Conservation (phyloP, 2,797 vertebrate species). For the Podargus strigoides region DNA sequence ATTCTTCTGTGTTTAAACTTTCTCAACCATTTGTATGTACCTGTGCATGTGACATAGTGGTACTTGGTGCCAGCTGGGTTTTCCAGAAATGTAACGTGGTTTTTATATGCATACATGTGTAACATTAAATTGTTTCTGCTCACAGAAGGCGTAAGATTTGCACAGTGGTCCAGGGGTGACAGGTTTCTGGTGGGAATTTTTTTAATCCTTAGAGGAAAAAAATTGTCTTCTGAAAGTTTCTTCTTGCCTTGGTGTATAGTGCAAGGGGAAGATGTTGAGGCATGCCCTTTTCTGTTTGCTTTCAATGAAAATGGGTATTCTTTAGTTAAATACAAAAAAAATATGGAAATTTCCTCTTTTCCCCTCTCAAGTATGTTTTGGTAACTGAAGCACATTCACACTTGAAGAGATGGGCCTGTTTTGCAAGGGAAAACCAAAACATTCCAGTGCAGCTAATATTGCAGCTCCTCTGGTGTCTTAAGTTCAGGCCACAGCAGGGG, state of each 20-base stretch:
- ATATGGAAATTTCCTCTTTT: not conserved
- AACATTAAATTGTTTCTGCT: not conserved
- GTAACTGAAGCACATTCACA: conserved; percentile 20
- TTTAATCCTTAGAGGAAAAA: not conserved
- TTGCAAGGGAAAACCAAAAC: conserved; percentile 59
- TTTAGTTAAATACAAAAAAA: not conserved
- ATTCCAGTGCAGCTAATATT: conserved; percentile 52
- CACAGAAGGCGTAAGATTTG: not conserved
- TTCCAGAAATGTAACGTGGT: not conserved
- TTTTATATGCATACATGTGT: not conserved
- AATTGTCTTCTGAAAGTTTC: not conserved
- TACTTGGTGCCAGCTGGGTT: not conserved
- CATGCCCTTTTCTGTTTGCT: not conserved
- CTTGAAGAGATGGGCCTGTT: conserved; percentile 25
- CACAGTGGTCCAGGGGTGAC: not conserved
- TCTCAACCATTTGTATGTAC: fast-evolving
- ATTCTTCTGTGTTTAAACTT: too few relatives aligned
- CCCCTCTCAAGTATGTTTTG: not conserved
- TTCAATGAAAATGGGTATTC: not conserved
- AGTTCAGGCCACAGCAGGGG: conserved; percentile 58
- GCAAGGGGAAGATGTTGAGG: not conserved
- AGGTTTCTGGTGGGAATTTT: not conserved
- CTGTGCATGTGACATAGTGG: not conserved
- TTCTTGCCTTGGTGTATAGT: not conserved
- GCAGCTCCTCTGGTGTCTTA: conserved; percentile 43